Evolutionary conservation across 2,797 vertebrate species (phyloP), one percentile per base, ranked within the genome.

Genomic region (Dendrocincla fuliginosa): DNA sequence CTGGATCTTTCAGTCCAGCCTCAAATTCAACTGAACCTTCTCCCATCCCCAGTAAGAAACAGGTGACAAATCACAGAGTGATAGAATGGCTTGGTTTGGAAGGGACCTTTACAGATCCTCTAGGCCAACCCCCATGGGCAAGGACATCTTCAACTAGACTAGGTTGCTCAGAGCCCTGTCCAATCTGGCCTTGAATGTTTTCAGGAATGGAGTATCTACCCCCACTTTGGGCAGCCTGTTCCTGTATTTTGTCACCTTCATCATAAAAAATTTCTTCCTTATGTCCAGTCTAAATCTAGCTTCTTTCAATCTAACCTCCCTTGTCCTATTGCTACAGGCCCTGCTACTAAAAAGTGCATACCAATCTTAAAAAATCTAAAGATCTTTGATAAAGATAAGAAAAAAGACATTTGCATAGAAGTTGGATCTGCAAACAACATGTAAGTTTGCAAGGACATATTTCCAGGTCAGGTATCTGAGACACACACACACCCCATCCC

Each of bases 401-500:
- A 22, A 10, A 47, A 89, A 70, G 30, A 59, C 20, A 7, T 53
- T 39, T 65, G 32, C 57, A 53, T 7, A 75, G 42, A 64, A 50
- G 12, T n/a, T 69, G 35, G 7, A 33, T n/a, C 27, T 22, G 15
- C 50, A 79, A 65, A 61, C 25, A 70, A 33, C 2, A 3, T 1
- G 2, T 42, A 37, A 57, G 11, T n/a, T 57, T 75, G 14, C 49
- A 81, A 53, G 60, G 9, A 55, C 0, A 0, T 80, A 50, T 44
- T 86, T 75, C 16, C 30, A 44, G n/a, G 20, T 56, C 32, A 46
- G 35, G 9, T 46, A 33, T 73, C 42, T 76, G 24, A 49, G 8
- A 4, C 5, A n/a, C 0, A 28, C 6, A 25, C 16, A 30, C 16
- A 3, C 30, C 16, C 12, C 32, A 5, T 14, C 0, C 15, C 5